Evolutionary conservation across 2,113 vertebrate species (phyloP).

Genomic region (Origma solitaria): DNA sequence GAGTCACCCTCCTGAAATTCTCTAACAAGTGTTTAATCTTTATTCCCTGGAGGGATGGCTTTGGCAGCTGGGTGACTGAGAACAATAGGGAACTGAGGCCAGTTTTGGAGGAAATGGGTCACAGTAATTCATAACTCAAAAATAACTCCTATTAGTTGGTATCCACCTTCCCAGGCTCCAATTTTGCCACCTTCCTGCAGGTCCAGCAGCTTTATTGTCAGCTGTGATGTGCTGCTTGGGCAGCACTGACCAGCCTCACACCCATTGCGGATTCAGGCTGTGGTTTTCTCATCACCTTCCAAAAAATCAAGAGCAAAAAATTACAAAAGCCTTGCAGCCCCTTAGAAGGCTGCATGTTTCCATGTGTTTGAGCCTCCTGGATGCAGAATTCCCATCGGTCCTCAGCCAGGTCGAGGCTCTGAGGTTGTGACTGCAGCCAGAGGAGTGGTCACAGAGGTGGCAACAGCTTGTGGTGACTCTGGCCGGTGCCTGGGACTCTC

Average conservation of each 20-base stretch:
- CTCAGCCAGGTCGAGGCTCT: accelerated
- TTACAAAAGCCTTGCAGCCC: not conserved
- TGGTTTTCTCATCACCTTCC: not conserved
- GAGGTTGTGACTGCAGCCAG: not conserved
- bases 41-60: not conserved
- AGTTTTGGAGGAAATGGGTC: not conserved
- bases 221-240: not conserved
- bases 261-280: accelerated
- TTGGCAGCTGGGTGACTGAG: not conserved
- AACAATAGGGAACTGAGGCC: not conserved
- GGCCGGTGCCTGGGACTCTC: accelerated
- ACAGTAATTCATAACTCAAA: not conserved
- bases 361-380: not conserved
- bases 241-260: not conserved
- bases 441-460: not conserved
- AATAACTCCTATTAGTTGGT: not conserved
- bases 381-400: not conserved
- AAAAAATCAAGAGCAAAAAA: not conserved
- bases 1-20: not conserved
- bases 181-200: not conserved
- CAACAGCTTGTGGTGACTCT: accelerated
- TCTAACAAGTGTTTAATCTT: not conserved
- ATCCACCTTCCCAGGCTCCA: not conserved
- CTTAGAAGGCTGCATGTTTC: not conserved
- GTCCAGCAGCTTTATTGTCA: not conserved